Percentiles rank a stretch among this genome's conserved stretches.
phyloP scores from a whole-genome alignment of 1,140 invertebrate genomes.

The Ladona fulva region DNA sequence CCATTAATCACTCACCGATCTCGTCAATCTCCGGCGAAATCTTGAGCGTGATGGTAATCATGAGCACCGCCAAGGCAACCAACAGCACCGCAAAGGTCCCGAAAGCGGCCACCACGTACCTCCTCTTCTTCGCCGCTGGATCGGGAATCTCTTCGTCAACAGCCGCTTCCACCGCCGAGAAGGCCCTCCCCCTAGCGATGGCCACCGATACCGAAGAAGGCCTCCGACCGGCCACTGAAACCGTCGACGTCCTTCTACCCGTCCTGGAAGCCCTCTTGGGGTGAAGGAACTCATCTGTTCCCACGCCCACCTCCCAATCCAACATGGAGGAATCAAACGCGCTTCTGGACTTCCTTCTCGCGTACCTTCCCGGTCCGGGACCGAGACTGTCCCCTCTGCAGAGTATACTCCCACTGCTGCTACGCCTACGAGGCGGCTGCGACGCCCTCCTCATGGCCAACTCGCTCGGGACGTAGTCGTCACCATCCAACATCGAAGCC shows the following conservation, averaged over 20 bases:
- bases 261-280: neutral
- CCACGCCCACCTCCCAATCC: neutral
- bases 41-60: constrained; percentile 31
- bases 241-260: neutral
- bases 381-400: neutral
- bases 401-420: neutral
- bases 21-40: constrained; percentile 33
- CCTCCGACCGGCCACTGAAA: neutral
- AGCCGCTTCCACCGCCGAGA: neutral
- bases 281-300: neutral
- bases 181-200: neutral
- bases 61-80: constrained; percentile 28
- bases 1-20: constrained; percentile 28
- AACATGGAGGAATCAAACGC: neutral
- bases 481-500: neutral
- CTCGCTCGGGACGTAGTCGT: neutral
- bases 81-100: constrained; percentile 25
- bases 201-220: neutral
- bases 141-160: neutral
- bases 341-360: neutral
- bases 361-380: neutral
- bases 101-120: constrained; percentile 11
- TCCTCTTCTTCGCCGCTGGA: constrained; percentile 12
- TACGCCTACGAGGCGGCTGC: neutral
- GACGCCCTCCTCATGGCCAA: neutral